Evolutionary conservation across 2,888 invertebrate species (phyloP).

Genomic region (Pedicia rivosa): DNA sequence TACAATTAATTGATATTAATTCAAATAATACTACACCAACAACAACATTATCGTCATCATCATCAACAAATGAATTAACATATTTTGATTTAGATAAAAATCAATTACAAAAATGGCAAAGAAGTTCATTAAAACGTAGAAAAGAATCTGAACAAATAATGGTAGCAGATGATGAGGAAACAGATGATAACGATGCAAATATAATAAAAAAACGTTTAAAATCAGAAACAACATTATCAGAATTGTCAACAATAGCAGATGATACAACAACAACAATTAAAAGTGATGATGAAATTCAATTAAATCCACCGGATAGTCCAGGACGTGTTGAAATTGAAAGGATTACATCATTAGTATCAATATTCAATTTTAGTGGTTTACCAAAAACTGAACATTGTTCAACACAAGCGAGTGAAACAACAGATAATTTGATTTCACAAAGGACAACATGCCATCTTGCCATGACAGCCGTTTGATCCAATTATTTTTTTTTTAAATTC

Average conservation of each 20-base stretch:
- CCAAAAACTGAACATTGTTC: slow-evolving; percentile 32
- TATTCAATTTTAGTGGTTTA: slow-evolving; percentile 36
- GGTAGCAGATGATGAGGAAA: not conserved
- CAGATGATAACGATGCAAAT: not conserved
- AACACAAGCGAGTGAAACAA: too few species aligned
- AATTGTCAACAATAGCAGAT: slow-evolving; percentile 3
- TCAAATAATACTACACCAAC: not conserved
- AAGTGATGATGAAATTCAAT: too few species aligned
- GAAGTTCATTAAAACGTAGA: slow-evolving; percentile 21
- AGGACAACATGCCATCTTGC: too few species aligned
- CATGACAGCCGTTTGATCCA: too few species aligned
- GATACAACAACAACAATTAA: slow-evolving; percentile 3
- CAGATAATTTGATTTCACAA: too few species aligned
- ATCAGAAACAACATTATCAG: slow-evolving; percentile 2
- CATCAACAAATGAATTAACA: slow-evolving; percentile 24
- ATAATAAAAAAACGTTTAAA: slow-evolving; percentile 3
- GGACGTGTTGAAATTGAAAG: slow-evolving; percentile 30
- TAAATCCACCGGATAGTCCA: slow-evolving; percentile 17
- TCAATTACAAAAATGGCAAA: slow-evolving; percentile 18
- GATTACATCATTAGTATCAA: slow-evolving; percentile 40
- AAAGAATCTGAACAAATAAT: slow-evolving; percentile 25
- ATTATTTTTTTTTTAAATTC: too few species aligned
- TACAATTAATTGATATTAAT: not conserved
- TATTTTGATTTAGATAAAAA: slow-evolving; percentile 34
- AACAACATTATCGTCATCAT: slow-evolving; percentile 16